These are phyloP conservation scores for Artemisiospiza belli DNA, from an alignment of 2,113 vertebrate species.

Conservation along the genomic window DNA sequence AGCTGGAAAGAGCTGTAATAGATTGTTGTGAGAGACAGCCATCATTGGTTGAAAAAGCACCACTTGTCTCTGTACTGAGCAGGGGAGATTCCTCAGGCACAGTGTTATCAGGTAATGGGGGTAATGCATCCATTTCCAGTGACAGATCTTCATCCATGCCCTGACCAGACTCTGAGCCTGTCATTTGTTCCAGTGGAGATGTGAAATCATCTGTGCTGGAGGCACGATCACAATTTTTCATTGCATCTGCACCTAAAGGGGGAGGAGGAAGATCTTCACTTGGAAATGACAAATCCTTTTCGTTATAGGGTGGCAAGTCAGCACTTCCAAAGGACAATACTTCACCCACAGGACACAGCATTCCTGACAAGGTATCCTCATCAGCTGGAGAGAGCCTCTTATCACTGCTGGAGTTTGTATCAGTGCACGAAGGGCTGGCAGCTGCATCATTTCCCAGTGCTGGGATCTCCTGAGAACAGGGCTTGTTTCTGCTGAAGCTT, in stretches of 20 bases:
- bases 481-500: not conserved
- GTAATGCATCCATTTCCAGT: conserved; percentile 30
- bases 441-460: not conserved
- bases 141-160: conserved; percentile 54
- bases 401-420: not conserved
- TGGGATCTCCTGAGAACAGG: not conserved
- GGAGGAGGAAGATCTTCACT: conserved; percentile 25
- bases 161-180: not conserved
- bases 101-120: conserved; percentile 35
- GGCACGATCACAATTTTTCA: conserved; percentile 33
- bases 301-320: conserved; percentile 56
- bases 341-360: conserved; percentile 72
- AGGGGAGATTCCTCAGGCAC: not conserved
- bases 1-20: not conserved
- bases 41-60: not conserved
- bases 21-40: not conserved
- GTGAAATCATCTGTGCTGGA: conserved; percentile 59
- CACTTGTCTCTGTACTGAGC: not conserved
- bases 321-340: conserved; percentile 75
- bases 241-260: conserved; percentile 30
- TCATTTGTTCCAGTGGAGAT: conserved; percentile 45
- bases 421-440: not conserved
- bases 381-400: not conserved
- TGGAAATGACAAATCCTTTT: conserved; percentile 25
- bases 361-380: conserved; percentile 57